These are phyloP conservation scores for Hycleus cichorii DNA, from an alignment of 1,140 invertebrate species.

Conservation along the genomic window DNA sequence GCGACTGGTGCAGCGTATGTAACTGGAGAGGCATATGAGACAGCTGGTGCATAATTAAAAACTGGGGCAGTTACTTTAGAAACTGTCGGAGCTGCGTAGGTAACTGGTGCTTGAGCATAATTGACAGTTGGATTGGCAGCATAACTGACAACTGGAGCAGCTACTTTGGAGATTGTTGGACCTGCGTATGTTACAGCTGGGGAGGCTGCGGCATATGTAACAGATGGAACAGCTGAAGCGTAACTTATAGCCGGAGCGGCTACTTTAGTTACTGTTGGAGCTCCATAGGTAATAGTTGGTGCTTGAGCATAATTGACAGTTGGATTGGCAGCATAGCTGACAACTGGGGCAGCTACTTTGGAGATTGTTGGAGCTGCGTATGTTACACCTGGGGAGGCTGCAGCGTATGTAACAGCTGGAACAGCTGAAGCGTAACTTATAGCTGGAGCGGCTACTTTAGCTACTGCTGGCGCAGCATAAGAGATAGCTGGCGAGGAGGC, in stretches of 20 bases:
- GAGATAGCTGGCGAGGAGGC: conserved; percentile 21
- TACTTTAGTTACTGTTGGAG: conserved; percentile 18
- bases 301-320: conserved; percentile 10
- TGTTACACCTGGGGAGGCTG: too few relatives aligned
- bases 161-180: conserved; percentile 20
- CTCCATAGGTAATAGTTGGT: conserved; percentile 30
- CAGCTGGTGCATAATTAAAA: background rate
- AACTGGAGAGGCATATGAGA: conserved; percentile 17
- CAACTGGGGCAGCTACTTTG: conserved; percentile 25
- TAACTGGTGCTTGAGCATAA: conserved; percentile 17
- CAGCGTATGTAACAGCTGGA: too few relatives aligned
- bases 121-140: conserved; percentile 21
- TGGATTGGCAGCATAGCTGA: conserved; percentile 31
- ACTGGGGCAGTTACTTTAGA: background rate
- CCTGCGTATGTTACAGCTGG: background rate
- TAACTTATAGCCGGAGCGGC: conserved; percentile 31
- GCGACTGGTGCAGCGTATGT: conserved; percentile 36
- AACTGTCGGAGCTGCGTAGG: conserved; percentile 17
- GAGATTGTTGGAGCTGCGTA: conserved; percentile 18
- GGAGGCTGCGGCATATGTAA: too few relatives aligned
- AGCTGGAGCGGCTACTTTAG: conserved; percentile 15
- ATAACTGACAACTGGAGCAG: conserved; percentile 32
- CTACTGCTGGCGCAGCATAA: conserved; percentile 31
- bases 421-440: conserved; percentile 33
- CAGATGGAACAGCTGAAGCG: conserved; percentile 14